phyloP scores from a whole-genome alignment of 2,113 vertebrate species.

The Passer montanus region DNA sequence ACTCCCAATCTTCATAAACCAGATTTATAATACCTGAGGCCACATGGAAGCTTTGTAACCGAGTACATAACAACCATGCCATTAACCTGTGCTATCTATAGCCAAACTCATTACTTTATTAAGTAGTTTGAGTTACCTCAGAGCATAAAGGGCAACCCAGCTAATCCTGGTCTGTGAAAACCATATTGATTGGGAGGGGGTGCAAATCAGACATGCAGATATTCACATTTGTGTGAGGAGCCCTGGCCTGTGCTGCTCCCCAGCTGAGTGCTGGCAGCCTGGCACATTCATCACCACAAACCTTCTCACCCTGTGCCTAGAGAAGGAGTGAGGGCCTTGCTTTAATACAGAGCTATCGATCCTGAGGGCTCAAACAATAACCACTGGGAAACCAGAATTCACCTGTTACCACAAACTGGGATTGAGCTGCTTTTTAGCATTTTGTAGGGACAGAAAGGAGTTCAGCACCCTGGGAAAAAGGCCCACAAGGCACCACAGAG shows the following conservation, averaged over 20 bases:
- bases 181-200: background rate
- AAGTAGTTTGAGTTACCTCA: constrained; percentile 6
- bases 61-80: background rate
- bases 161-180: background rate
- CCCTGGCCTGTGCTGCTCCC: background rate
- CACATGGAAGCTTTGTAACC: background rate
- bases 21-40: constrained; percentile 20
- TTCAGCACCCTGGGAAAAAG: background rate
- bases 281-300: background rate
- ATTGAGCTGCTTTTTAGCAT: background rate
- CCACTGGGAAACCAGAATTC: accelerated
- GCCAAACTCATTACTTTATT: constrained; percentile 37
- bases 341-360: background rate
- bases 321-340: background rate
- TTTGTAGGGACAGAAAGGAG: background rate
- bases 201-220: background rate
- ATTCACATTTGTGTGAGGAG: background rate
- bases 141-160: background rate
- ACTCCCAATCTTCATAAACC: constrained; percentile 22
- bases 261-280: background rate
- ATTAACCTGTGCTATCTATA: constrained; percentile 46
- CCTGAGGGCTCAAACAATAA: background rate
- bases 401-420: accelerated
- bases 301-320: background rate
- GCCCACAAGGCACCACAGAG: accelerated